Evolutionary conservation across 37 sponge, comb jelly and placozoan genomes (phyloP).

Genomic region (Haliclona indistincta): DNA sequence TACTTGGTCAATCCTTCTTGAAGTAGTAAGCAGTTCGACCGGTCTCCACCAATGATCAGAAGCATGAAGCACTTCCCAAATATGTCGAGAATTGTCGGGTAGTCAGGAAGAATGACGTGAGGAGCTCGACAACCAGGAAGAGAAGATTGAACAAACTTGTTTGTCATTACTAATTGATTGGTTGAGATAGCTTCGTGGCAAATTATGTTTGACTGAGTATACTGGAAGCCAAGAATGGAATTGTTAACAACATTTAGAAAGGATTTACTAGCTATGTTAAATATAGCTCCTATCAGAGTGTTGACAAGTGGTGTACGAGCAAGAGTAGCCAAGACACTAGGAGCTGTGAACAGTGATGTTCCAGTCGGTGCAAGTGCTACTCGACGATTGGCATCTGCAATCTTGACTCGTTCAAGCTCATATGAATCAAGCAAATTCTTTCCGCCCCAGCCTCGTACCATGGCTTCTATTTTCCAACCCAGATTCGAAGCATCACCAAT

Average conservation of each 20-base stretch:
- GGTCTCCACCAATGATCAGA: constrained; percentile 59
- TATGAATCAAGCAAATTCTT: constrained; percentile 61
- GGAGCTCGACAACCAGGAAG: constrained; percentile 81
- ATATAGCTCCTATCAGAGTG: background rate
- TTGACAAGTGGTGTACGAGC: background rate
- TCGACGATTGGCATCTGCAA: constrained; percentile 43
- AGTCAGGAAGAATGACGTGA: constrained; percentile 63
- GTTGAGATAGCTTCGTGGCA: no score
- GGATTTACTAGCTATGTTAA: background rate
- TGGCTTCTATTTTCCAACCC: constrained; percentile 78
- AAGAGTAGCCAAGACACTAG: background rate
- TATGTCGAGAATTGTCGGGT: constrained; percentile 50
- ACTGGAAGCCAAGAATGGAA: constrained; percentile 61
- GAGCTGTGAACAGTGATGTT: background rate
- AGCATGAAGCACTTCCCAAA: constrained; percentile 62
- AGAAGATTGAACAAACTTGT: constrained; percentile 37
- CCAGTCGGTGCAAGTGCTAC: constrained; percentile 20
- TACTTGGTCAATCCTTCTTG: constrained; percentile 34
- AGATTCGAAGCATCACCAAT: constrained; percentile 64
- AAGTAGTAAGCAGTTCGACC: constrained; percentile 39
- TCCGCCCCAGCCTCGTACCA: constrained; percentile 72
- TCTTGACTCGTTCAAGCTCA: constrained; percentile 45
- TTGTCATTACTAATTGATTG: background rate
- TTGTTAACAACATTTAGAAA: constrained; percentile 5
- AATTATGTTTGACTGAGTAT: constrained; percentile 60